These are phyloP conservation scores for Dasypolia templi DNA, from an alignment of 2,888 invertebrate species.

Conservation along the genomic window DNA sequence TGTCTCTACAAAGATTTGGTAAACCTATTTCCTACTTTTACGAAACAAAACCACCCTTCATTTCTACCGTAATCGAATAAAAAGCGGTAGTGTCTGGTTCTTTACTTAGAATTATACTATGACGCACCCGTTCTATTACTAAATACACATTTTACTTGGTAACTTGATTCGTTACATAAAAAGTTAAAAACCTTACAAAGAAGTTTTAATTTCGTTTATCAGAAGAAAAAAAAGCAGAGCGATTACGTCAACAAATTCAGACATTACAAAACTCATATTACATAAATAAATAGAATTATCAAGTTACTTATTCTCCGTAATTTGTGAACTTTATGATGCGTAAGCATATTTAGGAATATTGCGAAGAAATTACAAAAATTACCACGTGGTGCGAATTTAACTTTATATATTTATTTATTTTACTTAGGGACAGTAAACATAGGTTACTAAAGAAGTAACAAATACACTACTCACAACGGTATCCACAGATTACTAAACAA, in stretches of 20 bases:
- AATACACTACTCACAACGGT: no score
- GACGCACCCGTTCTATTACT: neutral
- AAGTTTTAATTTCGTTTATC: slow-evolving; percentile 36
- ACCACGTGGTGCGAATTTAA: neutral
- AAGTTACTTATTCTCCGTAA: neutral
- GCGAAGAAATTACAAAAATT: neutral
- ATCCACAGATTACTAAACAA: no score
- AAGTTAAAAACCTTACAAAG: slow-evolving; percentile 17
- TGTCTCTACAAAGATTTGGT: neutral
- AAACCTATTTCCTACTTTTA: neutral
- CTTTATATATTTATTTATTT: no score
- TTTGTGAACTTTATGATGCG: neutral
- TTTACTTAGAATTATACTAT: neutral
- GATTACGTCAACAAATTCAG: slow-evolving; percentile 22
- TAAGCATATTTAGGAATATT: neutral
- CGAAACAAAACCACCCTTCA: neutral
- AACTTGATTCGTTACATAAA: slow-evolving; percentile 39
- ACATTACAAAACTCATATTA: slow-evolving; percentile 10
- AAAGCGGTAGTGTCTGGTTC: neutral
- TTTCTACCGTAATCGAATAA: neutral
- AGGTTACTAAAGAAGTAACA: no score
- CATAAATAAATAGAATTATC: slow-evolving; percentile 44
- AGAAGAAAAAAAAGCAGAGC: slow-evolving; percentile 13
- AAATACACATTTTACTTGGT: neutral
- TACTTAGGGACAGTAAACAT: no score